These are phyloP conservation scores for Lindbergichthys nudifrons DNA, from an alignment of 2,797 vertebrate genomes.

Conservation along the genomic window DNA sequence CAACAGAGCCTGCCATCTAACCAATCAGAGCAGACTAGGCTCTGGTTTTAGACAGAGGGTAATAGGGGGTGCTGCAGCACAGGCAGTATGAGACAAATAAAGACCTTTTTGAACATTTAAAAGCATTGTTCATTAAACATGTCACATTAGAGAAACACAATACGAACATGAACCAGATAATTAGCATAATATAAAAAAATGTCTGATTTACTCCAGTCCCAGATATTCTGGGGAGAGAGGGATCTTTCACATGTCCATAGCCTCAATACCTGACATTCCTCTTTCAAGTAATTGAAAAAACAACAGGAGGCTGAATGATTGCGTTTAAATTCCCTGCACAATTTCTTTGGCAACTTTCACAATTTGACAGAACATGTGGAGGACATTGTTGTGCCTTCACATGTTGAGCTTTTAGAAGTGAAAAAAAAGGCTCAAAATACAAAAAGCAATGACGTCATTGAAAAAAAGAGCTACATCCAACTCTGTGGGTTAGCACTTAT, in stretches of 20 bases:
- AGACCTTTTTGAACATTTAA: too few relatives aligned
- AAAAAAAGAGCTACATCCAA: slow-evolving; percentile 46
- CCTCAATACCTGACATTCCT: slow-evolving; percentile 29
- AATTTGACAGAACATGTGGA: slow-evolving; percentile 70
- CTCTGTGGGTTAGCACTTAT: slow-evolving; percentile 76
- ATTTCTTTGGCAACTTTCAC: slow-evolving; percentile 54
- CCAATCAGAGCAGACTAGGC: too few relatives aligned
- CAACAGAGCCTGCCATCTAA: too few relatives aligned
- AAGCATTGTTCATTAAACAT: too few relatives aligned
- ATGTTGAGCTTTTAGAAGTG: slow-evolving; percentile 61
- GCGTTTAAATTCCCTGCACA: slow-evolving; percentile 74
- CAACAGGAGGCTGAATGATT: slow-evolving; percentile 64
- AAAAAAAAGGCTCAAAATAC: slow-evolving; percentile 47
- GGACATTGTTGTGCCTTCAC: slow-evolving; percentile 75
- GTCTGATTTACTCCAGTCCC: background rate
- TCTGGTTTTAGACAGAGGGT: too few relatives aligned
- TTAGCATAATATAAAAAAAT: too few relatives aligned
- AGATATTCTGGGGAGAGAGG: background rate
- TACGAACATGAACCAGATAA: too few relatives aligned
- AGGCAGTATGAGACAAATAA: too few relatives aligned
- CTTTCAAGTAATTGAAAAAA: slow-evolving; percentile 52
- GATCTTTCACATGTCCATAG: slow-evolving; percentile 24
- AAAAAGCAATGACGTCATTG: slow-evolving; percentile 62
- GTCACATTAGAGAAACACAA: too few relatives aligned
- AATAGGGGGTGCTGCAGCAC: too few relatives aligned